These are phyloP conservation scores for Myotis yumanensis DNA, from an alignment of 2,113 vertebrate species.

Conservation along the genomic window DNA sequence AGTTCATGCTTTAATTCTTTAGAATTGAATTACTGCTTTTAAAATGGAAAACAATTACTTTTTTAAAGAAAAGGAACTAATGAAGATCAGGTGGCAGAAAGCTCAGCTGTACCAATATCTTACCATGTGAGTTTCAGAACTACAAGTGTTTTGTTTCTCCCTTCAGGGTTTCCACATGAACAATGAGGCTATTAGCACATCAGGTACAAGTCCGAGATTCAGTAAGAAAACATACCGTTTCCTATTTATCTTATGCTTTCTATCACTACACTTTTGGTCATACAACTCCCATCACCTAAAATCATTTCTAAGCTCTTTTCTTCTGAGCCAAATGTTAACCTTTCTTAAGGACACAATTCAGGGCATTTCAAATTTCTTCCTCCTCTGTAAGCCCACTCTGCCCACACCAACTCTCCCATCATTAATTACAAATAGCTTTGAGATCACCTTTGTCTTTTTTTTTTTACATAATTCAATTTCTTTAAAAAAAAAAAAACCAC, in stretches of 20 bases:
- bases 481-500: not conserved
- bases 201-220: not conserved
- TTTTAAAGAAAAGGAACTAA: not conserved
- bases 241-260: not conserved
- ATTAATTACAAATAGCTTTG: constrained; percentile 16
- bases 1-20: constrained; percentile 23
- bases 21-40: constrained; percentile 46
- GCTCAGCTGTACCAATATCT: not conserved
- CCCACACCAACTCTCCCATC: not conserved
- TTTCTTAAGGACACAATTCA: not conserved
- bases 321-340: not conserved
- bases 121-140: not conserved
- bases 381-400: not conserved
- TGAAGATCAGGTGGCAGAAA: not conserved
- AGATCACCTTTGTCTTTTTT: not conserved
- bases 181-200: not conserved
- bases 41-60: constrained; percentile 44
- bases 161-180: not conserved
- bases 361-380: not conserved
- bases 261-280: not conserved
- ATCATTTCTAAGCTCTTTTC: not conserved
- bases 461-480: constrained; percentile 24
- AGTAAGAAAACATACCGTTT: not conserved
- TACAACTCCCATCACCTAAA: not conserved
- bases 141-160: not conserved